Percentiles rank a stretch among this genome's conserved stretches.
These are phyloP conservation scores for Acrocephalus arundinaceus DNA, from an alignment of 2,113 vertebrate species.

Conservation along the genomic window DNA sequence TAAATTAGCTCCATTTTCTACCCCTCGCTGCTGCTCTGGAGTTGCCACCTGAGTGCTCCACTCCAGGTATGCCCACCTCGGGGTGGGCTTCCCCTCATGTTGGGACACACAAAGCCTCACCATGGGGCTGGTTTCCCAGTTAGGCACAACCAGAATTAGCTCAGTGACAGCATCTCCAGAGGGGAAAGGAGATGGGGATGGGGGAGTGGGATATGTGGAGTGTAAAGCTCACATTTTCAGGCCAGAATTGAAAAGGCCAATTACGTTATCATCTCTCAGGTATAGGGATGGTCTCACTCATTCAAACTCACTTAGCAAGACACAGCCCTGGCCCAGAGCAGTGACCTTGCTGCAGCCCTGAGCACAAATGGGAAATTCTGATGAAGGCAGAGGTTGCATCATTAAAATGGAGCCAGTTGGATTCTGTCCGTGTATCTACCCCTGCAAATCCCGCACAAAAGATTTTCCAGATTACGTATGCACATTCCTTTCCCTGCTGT, in stretches of 20 bases:
- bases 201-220: accelerated
- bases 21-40: accelerated
- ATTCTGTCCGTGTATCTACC: background rate
- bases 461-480: background rate
- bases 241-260: slow-evolving; percentile 9
- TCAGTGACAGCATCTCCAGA: background rate
- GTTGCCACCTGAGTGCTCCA: background rate
- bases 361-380: slow-evolving; percentile 5
- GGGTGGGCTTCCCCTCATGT: background rate
- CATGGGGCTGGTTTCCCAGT: background rate
- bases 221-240: background rate
- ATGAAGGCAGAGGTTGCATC: background rate
- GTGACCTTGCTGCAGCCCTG: background rate
- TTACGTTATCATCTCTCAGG: background rate
- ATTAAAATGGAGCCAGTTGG: background rate
- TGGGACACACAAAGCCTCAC: background rate
- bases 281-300: background rate
- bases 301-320: background rate
- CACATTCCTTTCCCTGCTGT: slow-evolving; percentile 15
- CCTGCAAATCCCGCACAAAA: background rate
- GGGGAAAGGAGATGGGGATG: background rate
- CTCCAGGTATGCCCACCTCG: background rate
- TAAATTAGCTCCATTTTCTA: background rate
- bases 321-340: background rate
- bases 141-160: background rate